Evolutionary conservation across 2,797 vertebrate genomes (phyloP), one percentile per base, ranked within the genome.

Genomic region (Epinephelus coioides): DNA sequence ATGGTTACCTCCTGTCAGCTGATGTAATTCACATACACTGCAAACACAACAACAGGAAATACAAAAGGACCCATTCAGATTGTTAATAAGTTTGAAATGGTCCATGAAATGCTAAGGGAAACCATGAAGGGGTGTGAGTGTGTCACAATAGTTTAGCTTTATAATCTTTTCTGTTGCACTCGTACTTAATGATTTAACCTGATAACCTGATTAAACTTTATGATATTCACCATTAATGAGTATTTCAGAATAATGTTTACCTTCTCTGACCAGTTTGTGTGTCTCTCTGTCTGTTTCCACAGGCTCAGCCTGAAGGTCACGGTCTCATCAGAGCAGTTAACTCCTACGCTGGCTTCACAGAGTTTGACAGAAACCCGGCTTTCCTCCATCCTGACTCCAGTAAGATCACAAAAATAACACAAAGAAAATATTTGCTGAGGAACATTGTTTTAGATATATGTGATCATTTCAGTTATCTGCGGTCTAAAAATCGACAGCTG

Each of bases 321-420:
- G 87, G 92, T 86, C 93, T 93, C 44, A 94, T 98, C 74, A 95
- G 96, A 87, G 96, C 94, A 0, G 95, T 97, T 79, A 96, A 95
- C 93, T 98, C 97, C 5, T 97, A 96, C 0, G 92, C 96, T 72
- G 97, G 96, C n/a, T 98, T 99, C 90, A 94, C 95, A 2, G 97
- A 98, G 50, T 94, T 96, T 67, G 92, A 93, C 84, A 92, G 85
- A 90, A 95, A 87, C 59, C 96, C 96, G 1, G 43, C 95, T 81
- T 86, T 94, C 47, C 92, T 95, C 69, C 93, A 94, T 69, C 93
- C 94, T 14, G 93, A 95, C 25, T 83, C 91, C 30, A 93, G 95
- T 96, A 90, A 92, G 94, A 15, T 43, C 18, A 44, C 23, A 9
- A 10, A 43, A 50, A 57, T 18, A 17, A 40, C 14, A 62, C 19